Base-by-base conservation (phyloP, 1,140 invertebrate species). In the Scaptomyza montana region DNA sequence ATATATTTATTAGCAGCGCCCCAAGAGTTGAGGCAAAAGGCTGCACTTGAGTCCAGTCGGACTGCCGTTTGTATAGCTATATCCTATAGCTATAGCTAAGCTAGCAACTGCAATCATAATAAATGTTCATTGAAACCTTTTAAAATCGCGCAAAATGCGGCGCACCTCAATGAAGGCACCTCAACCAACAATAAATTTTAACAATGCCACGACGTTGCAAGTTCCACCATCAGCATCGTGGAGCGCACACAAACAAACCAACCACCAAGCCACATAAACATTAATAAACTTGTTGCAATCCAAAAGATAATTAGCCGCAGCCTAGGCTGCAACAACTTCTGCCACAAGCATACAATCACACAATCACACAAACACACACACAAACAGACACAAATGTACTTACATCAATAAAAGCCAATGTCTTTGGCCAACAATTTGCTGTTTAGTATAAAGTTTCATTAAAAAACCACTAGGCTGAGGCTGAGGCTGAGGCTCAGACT, bases 111-210 rank as follows among this genome's bases (percentile, higher is more conserved):
- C 85, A 89, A 89, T 89, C 84, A 89, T 89, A 89, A 89, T 89
- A 89, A 89, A 89, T 89, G 84, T 89, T 84, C 85, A 89, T 89
- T 89, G 84, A 89, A 89, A 89, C 85, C 84, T 89, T 89, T 89
- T 89, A 89, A 89, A 89, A 89, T 89, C 84, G 84, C 85, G 67
- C 77, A 80, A 80, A 80, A 78, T 74, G 74, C 70, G 78, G 67
- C 84, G 72, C 84, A 74, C 81, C 82, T 87, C 82, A 81, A 82
- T 87, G 75, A 75, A 76, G 84, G 84, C 84, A 87, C 75, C 56
- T 33, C 30, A 63, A 59, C 25, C 73, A 89, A 87, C 80, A 89
- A 87, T 87, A 87, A 87, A 89, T 87, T 89, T 89, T 57, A 84
- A 74, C 77, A 59, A 59, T 54, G 68, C 78, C 72, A 78, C 82